phyloP scores from a whole-genome alignment of 1,140 invertebrate genomes.

The Diabrotica virgifera region DNA sequence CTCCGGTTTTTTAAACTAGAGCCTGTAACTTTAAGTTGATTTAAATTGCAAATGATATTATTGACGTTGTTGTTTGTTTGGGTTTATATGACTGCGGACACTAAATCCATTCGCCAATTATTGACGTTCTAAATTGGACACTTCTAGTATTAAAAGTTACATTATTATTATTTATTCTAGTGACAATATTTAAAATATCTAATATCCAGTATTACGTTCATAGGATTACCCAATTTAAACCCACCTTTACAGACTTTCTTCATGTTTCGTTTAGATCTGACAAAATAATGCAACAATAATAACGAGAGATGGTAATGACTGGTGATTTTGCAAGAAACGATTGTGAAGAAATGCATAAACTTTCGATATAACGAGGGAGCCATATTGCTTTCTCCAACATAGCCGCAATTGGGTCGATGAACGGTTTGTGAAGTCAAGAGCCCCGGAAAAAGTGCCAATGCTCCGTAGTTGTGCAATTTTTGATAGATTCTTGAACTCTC shows the following conservation, averaged over 20 bases:
- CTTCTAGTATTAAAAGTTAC: no score
- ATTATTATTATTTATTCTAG: no score
- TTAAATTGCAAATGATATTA: no score
- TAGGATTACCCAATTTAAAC: neutral
- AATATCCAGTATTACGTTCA: no score
- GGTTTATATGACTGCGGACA: no score
- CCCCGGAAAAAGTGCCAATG: slow-evolving; percentile 18
- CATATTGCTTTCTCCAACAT: slow-evolving; percentile 18
- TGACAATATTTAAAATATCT: no score
- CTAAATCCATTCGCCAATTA: no score
- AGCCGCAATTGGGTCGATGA: slow-evolving; percentile 17
- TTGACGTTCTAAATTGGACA: no score
- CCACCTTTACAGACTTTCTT: neutral
- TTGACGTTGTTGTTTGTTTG: no score
- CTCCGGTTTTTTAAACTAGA: no score
- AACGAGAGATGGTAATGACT: slow-evolving; percentile 16
- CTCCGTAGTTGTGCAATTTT: slow-evolving; percentile 13
- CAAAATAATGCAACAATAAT: slow-evolving; percentile 6
- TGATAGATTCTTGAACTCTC: slow-evolving; percentile 13
- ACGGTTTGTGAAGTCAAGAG: slow-evolving; percentile 19
- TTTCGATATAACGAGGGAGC: slow-evolving; percentile 17
- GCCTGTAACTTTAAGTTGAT: no score
- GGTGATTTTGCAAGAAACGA: slow-evolving; percentile 18
- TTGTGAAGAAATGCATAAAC: slow-evolving; percentile 21
- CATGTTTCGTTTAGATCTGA: neutral